Evolutionary conservation across 2,113 vertebrate species (phyloP).

Genomic region (Platanista minor): DNA sequence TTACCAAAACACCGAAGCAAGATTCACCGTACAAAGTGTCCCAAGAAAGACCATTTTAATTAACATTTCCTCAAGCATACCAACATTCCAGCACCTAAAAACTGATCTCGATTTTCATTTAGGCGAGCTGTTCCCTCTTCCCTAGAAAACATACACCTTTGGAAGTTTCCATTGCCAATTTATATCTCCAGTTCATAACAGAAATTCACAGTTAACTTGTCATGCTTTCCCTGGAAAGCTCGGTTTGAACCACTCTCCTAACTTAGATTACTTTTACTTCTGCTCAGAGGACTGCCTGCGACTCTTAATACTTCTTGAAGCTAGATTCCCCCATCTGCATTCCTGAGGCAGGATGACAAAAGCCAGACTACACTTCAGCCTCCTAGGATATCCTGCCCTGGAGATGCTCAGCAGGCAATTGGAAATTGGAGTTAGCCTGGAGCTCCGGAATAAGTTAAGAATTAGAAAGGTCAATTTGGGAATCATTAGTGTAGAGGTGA

Average conservation of each 20-base stretch:
- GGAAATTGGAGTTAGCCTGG: conserved; percentile 64
- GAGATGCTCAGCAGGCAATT: conserved; percentile 66
- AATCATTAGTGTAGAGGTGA: conserved; percentile 66
- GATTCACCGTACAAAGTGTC: background rate
- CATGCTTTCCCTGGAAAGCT: background rate
- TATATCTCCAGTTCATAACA: background rate
- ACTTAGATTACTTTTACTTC: background rate
- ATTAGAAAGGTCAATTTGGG: conserved; percentile 52
- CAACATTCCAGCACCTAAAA: conserved; percentile 35
- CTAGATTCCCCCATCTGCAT: conserved; percentile 27
- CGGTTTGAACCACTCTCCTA: background rate
- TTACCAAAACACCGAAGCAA: conserved; percentile 29
- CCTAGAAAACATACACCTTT: conserved; percentile 34
- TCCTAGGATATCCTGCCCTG: conserved; percentile 64
- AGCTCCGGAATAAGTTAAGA: conserved; percentile 61
- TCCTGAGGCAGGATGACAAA: conserved; percentile 60
- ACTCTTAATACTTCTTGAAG: conserved; percentile 11
- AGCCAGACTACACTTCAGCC: conserved; percentile 56
- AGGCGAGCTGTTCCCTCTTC: background rate
- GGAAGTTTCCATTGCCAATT: conserved; percentile 2
- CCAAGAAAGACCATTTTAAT: conserved; percentile 52
- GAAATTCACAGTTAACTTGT: conserved; percentile 1
- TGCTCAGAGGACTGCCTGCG: background rate
- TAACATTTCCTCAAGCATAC: conserved; percentile 19
- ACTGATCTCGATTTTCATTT: conserved; percentile 38